Evolutionary conservation across 2,113 vertebrate species (phyloP).

Genomic region (Chaetorhynchus papuensis): DNA sequence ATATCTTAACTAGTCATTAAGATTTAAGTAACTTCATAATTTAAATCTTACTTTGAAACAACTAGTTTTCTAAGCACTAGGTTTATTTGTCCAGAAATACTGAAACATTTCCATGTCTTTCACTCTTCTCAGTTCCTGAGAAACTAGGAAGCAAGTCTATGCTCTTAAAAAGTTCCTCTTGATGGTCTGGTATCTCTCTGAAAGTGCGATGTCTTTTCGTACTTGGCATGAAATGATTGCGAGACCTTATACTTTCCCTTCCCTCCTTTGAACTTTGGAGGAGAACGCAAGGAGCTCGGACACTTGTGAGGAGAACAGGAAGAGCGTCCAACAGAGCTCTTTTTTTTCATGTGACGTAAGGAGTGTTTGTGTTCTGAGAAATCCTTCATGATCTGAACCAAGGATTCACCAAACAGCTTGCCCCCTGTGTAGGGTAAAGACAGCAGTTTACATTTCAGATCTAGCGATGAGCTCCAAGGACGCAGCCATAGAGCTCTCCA

Average conservation of each 20-base stretch:
- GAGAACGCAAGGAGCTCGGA: background rate
- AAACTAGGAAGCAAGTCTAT: background rate
- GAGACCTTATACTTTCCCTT: conserved; percentile 40
- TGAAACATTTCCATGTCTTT: background rate
- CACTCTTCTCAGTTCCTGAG: background rate
- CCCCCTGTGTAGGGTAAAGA: conserved; percentile 25
- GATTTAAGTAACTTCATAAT: background rate
- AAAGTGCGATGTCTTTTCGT: background rate
- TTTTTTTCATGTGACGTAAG: background rate
- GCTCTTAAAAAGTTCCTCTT: conserved; percentile 29
- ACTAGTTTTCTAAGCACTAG: background rate
- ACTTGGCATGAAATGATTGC: background rate
- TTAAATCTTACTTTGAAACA: background rate
- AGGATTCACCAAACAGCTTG: conserved; percentile 39
- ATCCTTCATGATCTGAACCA: conserved; percentile 17
- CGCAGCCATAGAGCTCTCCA: conserved; percentile 45
- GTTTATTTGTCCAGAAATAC: background rate
- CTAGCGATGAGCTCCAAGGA: background rate
- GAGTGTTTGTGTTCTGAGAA: background rate
- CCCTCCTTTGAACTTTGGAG: conserved; percentile 21
- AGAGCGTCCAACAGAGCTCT: background rate
- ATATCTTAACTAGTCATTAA: background rate
- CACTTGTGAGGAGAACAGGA: background rate
- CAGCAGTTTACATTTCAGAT: conserved; percentile 15
- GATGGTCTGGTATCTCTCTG: background rate